Base-by-base conservation (phyloP, 1,140 invertebrate genomes). In the Drosophila lacertosa region DNA sequence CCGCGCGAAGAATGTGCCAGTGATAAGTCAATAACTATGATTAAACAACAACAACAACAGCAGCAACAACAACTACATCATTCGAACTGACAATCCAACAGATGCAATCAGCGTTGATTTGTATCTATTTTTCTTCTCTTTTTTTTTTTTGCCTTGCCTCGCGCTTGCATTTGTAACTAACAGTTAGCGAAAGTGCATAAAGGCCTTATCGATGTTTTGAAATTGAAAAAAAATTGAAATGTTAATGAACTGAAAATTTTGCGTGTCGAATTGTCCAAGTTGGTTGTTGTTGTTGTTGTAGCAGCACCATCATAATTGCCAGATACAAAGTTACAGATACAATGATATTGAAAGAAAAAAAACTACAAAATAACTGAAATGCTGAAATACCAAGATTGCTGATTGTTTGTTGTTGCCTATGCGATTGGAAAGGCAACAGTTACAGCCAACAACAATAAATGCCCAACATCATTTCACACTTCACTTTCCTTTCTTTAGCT, bases 231-330 rank as follows among this genome's bases (percentile, higher is more conserved):
- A 48, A 68, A 68, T 68, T 68, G 65, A 68, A 83, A 83, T 83
- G 75, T 83, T 83, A 83, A 83, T 83, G 76, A 84, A 84, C 80
- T 83, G 71, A 84, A 75, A 84, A 84, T 84, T 79, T 83, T 84
- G 79, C 80, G 80, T 83, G 79, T 83, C 80, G 75, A 83, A 82
- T 79, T 64, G 77, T 55, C 67, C 13, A 32, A 18, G 40, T 74
- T 66, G 77, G 48, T 74, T 71, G 77, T 80, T 60, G 40, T 53
- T 74, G 60, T 53, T 63, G 48, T 58, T 32, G 35, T 37, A 18
- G 39, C 18, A 32, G 54, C 55, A 69, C 22, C 73, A 65, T 76
- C 57, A 70, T 75, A 75, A 74, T 74, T 74, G 72, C 59, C 77
- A 48, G 45, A 55, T 47, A 45, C 51, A 65, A 48, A 48, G 33